phyloP scores from a whole-genome alignment of 1,140 invertebrate species.

The Leptonema lineaticorne region DNA sequence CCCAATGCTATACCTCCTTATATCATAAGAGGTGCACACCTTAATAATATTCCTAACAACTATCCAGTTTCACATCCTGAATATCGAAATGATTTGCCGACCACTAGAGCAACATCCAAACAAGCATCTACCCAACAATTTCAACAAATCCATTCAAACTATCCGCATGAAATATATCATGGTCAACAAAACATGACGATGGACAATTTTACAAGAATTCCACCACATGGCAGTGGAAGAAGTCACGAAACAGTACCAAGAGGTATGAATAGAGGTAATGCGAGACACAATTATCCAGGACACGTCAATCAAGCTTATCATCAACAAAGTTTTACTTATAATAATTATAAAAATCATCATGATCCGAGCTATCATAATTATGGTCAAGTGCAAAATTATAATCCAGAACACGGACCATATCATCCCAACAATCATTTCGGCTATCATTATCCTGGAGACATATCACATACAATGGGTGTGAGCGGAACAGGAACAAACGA shows the following conservation, averaged over 20 bases:
- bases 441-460: slow-evolving; percentile 50
- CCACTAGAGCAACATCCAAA: slow-evolving; percentile 23
- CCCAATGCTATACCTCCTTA: slow-evolving; percentile 59
- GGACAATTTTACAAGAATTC: slow-evolving; percentile 53
- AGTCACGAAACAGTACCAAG: slow-evolving; percentile 37
- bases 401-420: slow-evolving; percentile 51
- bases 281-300: slow-evolving; percentile 45
- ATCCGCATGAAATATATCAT: slow-evolving; percentile 57
- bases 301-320: slow-evolving; percentile 49
- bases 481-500: slow-evolving; percentile 47
- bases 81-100: slow-evolving; percentile 46
- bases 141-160: slow-evolving; percentile 44
- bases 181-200: slow-evolving; percentile 41
- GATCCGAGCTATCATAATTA: slow-evolving; percentile 53
- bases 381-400: slow-evolving; percentile 51
- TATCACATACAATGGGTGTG: slow-evolving; percentile 31
- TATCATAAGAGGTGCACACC: slow-evolving; percentile 53
- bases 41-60: slow-evolving; percentile 44
- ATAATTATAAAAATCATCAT: slow-evolving; percentile 47
- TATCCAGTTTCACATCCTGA: slow-evolving; percentile 52
- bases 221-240: slow-evolving; percentile 37
- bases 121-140: slow-evolving; percentile 36
- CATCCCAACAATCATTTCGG: slow-evolving; percentile 52
- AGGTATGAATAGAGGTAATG: slow-evolving; percentile 38
- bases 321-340: slow-evolving; percentile 49